These are phyloP conservation scores for Hololepta plana DNA, from an alignment of 2,888 invertebrate genomes.

Conservation along the genomic window DNA sequence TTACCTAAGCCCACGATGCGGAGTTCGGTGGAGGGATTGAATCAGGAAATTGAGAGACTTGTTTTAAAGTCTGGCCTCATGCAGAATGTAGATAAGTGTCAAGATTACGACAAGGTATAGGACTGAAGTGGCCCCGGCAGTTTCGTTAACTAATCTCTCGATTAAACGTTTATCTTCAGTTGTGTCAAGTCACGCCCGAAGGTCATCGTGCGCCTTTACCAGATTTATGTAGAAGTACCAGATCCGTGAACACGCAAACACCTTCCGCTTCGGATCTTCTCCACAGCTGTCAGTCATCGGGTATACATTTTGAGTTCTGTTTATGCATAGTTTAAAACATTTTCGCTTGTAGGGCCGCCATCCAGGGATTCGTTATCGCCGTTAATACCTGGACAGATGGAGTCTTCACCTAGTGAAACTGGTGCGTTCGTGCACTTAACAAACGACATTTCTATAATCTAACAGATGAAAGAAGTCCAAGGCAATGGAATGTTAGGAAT, in stretches of 20 bases:
- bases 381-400: conserved; percentile 41
- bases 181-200: conserved; percentile 55
- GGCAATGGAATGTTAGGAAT: too few relatives aligned
- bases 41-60: conserved; percentile 70
- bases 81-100: conserved; percentile 14
- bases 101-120: conserved; percentile 40
- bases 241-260: conserved; percentile 73
- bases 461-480: too few relatives aligned
- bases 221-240: conserved; percentile 45
- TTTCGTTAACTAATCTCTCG: conserved; percentile 3
- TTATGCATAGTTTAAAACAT: conserved; percentile 2
- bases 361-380: conserved; percentile 49
- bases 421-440: conserved; percentile 13
- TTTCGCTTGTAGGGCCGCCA: conserved; percentile 33
- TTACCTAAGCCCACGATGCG: conserved; percentile 50
- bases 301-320: conserved; percentile 24
- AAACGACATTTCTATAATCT: not conserved
- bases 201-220: conserved; percentile 73
- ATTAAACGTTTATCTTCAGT: conserved; percentile 12
- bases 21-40: conserved; percentile 71
- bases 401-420: conserved; percentile 38
- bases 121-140: too few relatives aligned
- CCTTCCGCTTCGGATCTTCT: conserved; percentile 47
- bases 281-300: conserved; percentile 52
- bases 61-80: conserved; percentile 24